A percentile compares a stretch with the other conserved stretches of the same genome.
phyloP scores from a whole-genome alignment of 2,888 invertebrate genomes.

The Macropis europaea region DNA sequence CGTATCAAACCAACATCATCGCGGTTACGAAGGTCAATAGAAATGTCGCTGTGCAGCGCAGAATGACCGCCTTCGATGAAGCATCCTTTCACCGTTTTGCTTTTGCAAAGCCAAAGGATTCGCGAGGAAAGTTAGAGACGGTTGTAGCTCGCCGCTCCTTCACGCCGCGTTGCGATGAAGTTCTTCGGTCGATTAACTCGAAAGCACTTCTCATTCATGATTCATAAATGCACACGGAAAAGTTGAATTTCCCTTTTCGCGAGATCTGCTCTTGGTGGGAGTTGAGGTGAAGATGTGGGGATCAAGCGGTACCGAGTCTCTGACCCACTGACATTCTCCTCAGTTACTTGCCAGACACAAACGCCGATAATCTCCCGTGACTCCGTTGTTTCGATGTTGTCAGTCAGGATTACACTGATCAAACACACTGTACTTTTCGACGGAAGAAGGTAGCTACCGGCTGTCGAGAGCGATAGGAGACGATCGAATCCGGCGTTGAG shows the following conservation, averaged over 20 bases:
- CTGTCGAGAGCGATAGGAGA: not conserved
- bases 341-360: conserved; percentile 70
- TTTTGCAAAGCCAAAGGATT: no score
- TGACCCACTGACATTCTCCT: conserved; percentile 79
- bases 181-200: not conserved
- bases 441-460: not conserved
- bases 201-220: not conserved
- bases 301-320: conserved; percentile 66
- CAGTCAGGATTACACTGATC: conserved; percentile 9
- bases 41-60: not conserved
- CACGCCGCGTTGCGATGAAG: no score
- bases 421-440: not conserved
- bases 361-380: conserved; percentile 59
- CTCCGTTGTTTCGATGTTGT: conserved; percentile 17
- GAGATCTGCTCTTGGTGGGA: conserved; percentile 42
- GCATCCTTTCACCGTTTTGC: conserved; percentile 25
- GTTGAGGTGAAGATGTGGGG: conserved; percentile 67
- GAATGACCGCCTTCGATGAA: not conserved
- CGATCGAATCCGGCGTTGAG: not conserved
- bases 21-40: not conserved
- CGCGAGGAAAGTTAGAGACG: no score
- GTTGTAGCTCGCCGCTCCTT: no score
- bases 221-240: conserved; percentile 13
- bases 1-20: not conserved
- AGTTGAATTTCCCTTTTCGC: conserved; percentile 45